Evolutionary conservation across 2,797 vertebrate genomes (phyloP).

Genomic region (Pipistrellus kuhlii): DNA sequence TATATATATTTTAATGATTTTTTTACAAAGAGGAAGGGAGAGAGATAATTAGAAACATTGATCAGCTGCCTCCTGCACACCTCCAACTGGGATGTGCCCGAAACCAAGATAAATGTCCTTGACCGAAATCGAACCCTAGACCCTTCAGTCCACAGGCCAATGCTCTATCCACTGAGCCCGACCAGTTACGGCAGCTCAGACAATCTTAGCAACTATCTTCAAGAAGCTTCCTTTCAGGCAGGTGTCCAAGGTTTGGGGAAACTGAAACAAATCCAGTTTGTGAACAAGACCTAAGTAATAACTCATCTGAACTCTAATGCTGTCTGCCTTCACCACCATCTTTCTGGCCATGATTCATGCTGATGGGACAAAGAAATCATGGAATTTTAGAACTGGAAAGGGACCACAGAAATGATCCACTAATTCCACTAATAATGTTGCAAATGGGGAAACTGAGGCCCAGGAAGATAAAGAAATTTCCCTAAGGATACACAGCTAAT

Average conservation of each 20-base stretch:
- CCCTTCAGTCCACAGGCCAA: too few species aligned
- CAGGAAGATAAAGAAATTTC: not conserved
- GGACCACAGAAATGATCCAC: not conserved
- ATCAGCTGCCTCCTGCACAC: too few species aligned
- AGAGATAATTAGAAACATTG: too few species aligned
- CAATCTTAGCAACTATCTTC: not conserved
- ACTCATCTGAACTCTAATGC: not conserved
- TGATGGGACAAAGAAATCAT: not conserved
- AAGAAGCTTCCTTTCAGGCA: not conserved
- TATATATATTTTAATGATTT: too few species aligned
- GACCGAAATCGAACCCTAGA: too few species aligned
- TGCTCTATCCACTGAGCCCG: too few species aligned
- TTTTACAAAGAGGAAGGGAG: too few species aligned
- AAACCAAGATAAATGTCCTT: too few species aligned
- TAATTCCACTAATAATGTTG: not conserved
- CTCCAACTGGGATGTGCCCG: too few species aligned
- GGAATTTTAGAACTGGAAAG: constrained; percentile 39
- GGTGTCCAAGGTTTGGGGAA: constrained; percentile 10
- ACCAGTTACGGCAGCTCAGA: not conserved
- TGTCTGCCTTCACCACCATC: not conserved
- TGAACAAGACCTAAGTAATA: constrained; percentile 6
- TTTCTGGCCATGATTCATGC: constrained; percentile 1
- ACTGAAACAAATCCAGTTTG: constrained; percentile 34
- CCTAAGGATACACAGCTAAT: not conserved
- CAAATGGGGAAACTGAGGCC: not conserved